Percentiles rank a stretch among this genome's conserved stretches.
phyloP scores from a whole-genome alignment of 2,888 invertebrate species.

The Choreutis nemorana region DNA sequence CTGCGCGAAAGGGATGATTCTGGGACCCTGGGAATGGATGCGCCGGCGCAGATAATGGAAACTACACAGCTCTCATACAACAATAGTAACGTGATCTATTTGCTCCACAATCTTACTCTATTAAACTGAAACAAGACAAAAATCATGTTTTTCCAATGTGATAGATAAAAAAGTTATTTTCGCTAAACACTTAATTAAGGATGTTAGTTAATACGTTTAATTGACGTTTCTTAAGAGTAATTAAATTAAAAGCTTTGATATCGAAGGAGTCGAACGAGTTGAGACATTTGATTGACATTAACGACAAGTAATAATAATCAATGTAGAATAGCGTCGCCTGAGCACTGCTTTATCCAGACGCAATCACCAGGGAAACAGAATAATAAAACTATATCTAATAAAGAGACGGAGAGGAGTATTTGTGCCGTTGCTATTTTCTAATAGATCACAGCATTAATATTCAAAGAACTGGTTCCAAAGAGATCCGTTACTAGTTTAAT shows the following conservation, averaged over 20 bases:
- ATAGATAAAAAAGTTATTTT: too few relatives aligned
- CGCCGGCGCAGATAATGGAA: slow-evolving; percentile 32
- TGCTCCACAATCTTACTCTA: slow-evolving; percentile 7
- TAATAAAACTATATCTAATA: slow-evolving; percentile 33
- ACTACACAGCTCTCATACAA: slow-evolving; percentile 14
- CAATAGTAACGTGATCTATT: slow-evolving; percentile 45
- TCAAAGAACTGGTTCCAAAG: slow-evolving; percentile 51
- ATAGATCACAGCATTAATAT: slow-evolving; percentile 62
- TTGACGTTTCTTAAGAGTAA: too few relatives aligned
- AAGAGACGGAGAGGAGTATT: slow-evolving; percentile 32
- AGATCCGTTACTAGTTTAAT: slow-evolving; percentile 65
- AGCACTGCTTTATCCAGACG: too few relatives aligned
- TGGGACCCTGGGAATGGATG: slow-evolving; percentile 45
- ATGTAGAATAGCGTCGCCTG: too few relatives aligned
- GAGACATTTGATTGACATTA: too few relatives aligned
- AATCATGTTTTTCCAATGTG: not conserved
- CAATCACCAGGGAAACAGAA: too few relatives aligned
- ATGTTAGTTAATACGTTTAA: too few relatives aligned
- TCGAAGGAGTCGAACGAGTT: too few relatives aligned
- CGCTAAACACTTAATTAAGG: too few relatives aligned
- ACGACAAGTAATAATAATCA: too few relatives aligned
- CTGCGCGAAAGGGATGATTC: slow-evolving; percentile 55
- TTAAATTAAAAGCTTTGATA: too few relatives aligned
- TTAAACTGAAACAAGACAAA: too few relatives aligned
- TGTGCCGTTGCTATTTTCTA: slow-evolving; percentile 58